Evolutionary conservation across 92 coral and sea anemone genomes (phyloP).

Genomic region (Phenganax marumi): DNA sequence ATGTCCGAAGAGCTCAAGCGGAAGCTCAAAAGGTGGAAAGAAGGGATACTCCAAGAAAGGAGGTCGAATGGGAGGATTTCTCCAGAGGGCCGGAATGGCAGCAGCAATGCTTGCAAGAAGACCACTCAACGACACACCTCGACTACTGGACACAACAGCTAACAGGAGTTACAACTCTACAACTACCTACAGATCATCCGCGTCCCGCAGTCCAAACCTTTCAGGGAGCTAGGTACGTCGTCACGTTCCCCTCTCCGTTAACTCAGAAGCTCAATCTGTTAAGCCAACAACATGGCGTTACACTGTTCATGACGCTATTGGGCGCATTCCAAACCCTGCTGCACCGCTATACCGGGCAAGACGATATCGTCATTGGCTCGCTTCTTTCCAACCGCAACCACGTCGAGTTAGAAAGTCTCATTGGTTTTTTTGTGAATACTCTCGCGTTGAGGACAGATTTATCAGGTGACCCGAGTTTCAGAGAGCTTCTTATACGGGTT

Average conservation of each 20-base stretch:
- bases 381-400: neutral
- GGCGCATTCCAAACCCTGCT: neutral
- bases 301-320: neutral
- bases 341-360: neutral
- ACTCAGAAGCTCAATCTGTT: neutral
- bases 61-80: too few species aligned
- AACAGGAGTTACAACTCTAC: neutral
- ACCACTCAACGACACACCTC: neutral
- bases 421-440: neutral
- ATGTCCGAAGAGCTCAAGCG: too few species aligned
- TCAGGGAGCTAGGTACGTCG: neutral
- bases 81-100: too few species aligned
- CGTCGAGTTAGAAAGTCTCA: neutral
- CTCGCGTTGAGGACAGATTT: neutral
- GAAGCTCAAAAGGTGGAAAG: too few species aligned
- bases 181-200: neutral
- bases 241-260: neutral
- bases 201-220: neutral
- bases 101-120: neutral
- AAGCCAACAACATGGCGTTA: neutral
- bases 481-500: neutral
- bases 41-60: too few species aligned
- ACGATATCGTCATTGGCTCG: neutral
- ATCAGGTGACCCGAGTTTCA: neutral
- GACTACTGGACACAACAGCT: neutral